Percentiles rank a stretch among this genome's conserved stretches.
These are phyloP conservation scores for Polietes domitor DNA, from an alignment of 2,888 invertebrate species.

Conservation along the genomic window DNA sequence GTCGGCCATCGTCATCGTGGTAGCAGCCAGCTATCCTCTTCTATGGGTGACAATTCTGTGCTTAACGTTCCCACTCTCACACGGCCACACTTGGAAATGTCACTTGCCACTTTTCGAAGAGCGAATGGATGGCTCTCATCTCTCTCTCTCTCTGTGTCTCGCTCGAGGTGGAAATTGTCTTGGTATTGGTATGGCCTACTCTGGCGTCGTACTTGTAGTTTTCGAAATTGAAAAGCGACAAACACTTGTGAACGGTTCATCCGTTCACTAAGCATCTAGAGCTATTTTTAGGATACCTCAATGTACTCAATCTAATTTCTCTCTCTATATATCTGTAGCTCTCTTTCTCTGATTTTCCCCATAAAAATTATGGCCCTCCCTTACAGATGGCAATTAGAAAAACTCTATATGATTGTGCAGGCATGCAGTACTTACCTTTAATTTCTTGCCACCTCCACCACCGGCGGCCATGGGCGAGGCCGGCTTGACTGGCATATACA, in stretches of 20 bases:
- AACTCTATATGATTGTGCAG: background rate
- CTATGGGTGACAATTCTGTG: conserved; percentile 49
- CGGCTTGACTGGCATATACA: conserved; percentile 87
- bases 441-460: conserved; percentile 81
- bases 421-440: conserved; percentile 76
- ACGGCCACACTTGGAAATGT: conserved; percentile 3
- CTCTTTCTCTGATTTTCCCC: background rate
- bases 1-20: conserved; percentile 5
- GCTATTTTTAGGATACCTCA: conserved; percentile 73
- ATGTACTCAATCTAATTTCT: conserved; percentile 23
- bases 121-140: background rate
- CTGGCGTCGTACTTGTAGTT: conserved; percentile 41
- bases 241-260: conserved; percentile 76
- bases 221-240: conserved; percentile 65
- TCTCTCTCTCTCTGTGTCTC: conserved; percentile 9
- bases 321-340: no score
- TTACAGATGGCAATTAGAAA: conserved; percentile 6
- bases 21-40: background rate
- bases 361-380: background rate
- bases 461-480: conserved; percentile 81
- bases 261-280: conserved; percentile 47
- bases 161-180: background rate
- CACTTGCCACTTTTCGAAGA: conserved; percentile 24
- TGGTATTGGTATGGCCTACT: background rate
- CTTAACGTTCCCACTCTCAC: conserved; percentile 10